phyloP scores from a whole-genome alignment of 2,797 vertebrate genomes.

The Sebastes matsubarae region DNA sequence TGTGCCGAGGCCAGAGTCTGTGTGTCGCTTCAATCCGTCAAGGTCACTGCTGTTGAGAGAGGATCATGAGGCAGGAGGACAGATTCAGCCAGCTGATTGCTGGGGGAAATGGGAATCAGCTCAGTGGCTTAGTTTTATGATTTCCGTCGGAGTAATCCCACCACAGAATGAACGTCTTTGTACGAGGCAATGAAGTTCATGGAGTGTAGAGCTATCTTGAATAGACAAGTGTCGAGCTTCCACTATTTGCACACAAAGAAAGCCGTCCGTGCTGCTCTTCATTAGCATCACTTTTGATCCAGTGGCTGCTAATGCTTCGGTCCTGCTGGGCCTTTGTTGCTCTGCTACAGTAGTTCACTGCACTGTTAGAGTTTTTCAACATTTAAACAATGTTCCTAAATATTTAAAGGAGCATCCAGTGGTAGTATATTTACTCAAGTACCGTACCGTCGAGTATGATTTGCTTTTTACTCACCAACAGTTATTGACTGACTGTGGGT shows the following conservation, averaged over 20 bases:
- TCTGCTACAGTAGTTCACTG: background rate
- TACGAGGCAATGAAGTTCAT: constrained; percentile 50
- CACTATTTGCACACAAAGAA: constrained; percentile 29
- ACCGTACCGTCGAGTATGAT: background rate
- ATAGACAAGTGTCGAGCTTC: constrained; percentile 32
- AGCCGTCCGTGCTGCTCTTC: constrained; percentile 10
- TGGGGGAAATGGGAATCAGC: constrained; percentile 67
- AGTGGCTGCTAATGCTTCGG: constrained; percentile 4
- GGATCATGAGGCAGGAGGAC: constrained; percentile 56
- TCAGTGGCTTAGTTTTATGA: constrained; percentile 73
- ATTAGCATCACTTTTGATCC: constrained; percentile 28
- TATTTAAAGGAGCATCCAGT: background rate
- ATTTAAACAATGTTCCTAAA: background rate
- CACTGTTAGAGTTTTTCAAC: background rate
- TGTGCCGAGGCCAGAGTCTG: background rate
- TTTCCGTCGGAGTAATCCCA: constrained; percentile 65
- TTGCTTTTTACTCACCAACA: background rate
- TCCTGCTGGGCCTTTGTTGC: background rate
- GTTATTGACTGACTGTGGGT: background rate
- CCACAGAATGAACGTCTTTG: constrained; percentile 50
- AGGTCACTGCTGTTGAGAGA: constrained; percentile 62
- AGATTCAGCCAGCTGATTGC: constrained; percentile 64
- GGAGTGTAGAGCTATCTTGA: constrained; percentile 48
- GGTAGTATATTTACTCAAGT: background rate
- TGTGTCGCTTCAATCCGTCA: constrained; percentile 53